Conservation (phyloP, 2,888 invertebrate genomes). For the Cephus nigrinus region DNA sequence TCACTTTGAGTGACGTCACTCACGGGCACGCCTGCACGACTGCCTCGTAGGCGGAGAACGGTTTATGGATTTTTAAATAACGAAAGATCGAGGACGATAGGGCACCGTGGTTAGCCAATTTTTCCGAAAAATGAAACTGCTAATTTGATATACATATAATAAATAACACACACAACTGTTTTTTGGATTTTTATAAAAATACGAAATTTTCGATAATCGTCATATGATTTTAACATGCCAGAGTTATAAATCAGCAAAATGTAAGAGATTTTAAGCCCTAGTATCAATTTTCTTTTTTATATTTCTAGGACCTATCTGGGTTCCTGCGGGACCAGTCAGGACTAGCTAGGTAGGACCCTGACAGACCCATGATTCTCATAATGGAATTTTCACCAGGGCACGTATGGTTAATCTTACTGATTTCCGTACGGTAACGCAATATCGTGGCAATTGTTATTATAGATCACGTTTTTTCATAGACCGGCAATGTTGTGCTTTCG, state of each 20-base stretch:
- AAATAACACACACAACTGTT: neutral
- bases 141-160: neutral
- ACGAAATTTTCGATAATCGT: neutral
- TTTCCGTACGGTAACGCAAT: neutral
- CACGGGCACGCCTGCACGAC: slow-evolving; percentile 27
- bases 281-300: no score
- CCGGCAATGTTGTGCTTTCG: no score
- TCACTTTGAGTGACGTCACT: slow-evolving; percentile 32
- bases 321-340: no score
- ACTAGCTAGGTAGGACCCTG: no score
- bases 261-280: neutral
- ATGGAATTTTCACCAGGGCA: no score
- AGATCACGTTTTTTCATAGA: neutral
- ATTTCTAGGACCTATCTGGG: no score
- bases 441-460: neutral
- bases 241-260: neutral
- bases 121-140: neutral
- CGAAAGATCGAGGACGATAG: neutral
- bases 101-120: neutral
- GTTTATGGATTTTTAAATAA: slow-evolving; percentile 18
- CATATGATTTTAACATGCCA: no score
- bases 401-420: neutral
- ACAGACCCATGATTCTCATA: no score
- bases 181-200: neutral
- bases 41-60: slow-evolving; percentile 22